Evolutionary conservation across 1,140 invertebrate genomes (phyloP), one percentile per base, ranked within the genome.

Genomic region (Pantala flavescens): DNA sequence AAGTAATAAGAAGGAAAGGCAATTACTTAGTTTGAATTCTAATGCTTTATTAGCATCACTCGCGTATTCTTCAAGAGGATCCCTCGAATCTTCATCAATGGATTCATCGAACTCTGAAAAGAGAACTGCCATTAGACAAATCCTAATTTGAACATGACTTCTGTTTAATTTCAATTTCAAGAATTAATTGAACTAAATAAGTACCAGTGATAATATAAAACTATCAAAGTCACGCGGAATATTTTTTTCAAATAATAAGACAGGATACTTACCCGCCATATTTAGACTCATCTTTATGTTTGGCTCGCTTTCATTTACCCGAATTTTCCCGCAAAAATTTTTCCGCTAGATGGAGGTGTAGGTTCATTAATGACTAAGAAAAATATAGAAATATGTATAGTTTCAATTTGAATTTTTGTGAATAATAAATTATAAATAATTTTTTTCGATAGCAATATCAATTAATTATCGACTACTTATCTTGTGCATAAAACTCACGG

Each of bases 1-100:
- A 36, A 73, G n/a, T 49, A 73, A 70, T 55, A 16, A 73, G 7
- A 43, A 55, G 72, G 11, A 24, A 23, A 71, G 49, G 24, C 71
- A 79, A 84, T 86, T 84, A 91, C 90, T 88, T 75, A 94, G 84
- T 85, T 93, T 94, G 23, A 94, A 88, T 80, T 93, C 87, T 9
- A 94, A 82, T 11, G 87, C 89, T 77, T 92, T 89, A 78, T 93
- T 91, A 70, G 90, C 88, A 81, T 90, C 89, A 12, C 86, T 81
- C 12, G 91, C 87, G 77, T 63, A 63, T 63, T 63, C 49, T 63
- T 63, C 49, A 3, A 75, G n/a, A 63, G 49, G 49, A 21, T 63
- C 49, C 12, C 49, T 16, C 5, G 49, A 63, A 63, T 63, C 49
- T 63, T 63, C 49, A 63, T 63, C 49, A 5, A 63, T 21, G 5